Base-by-base conservation (phyloP, 2,888 invertebrate genomes). In the Diplazon laetatorius region DNA sequence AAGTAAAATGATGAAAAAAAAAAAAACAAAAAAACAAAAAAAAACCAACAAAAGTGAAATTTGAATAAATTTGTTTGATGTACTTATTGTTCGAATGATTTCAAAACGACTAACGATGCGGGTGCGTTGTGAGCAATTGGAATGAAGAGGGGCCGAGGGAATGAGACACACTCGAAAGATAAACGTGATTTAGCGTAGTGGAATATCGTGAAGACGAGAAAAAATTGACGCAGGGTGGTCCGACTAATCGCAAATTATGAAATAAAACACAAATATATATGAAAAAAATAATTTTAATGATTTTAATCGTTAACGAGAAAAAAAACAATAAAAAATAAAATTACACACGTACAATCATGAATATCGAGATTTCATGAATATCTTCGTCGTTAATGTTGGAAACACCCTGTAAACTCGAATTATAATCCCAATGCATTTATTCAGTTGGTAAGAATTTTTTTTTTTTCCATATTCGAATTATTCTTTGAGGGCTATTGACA, bases 371-470 rank as follows among this genome's bases (percentile, higher is more conserved):
- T n/a, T n/a, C n/a, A n/a, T n/a, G n/a, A n/a, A n/a, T n/a, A 39
- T 20, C 22, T 48, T 72, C 18, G 42, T 68, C 52, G 57, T 37
- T 12, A 63, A 66, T 59, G 57, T 50, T 52, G 12, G 68, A 66
- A 39, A 39, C 68, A 63, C 63, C 73, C 62, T 73, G 73, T 57
- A 62, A 66, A 30, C n/a, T n/a, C n/a, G 50, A 57, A 73, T 57
- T 69, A 66, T 44, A 16, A 71, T 71, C 65, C 70, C 76, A 76
- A 77, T 77, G 73, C 77, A 77, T 77, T 76, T 76, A 76, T 72
- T 73, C 73, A 77, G 77, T 77, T 63, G 16, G 48, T 77, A 77
- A 77, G 77, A 73, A 57, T 63, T 14, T 48, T 48, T n/a, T n/a
- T n/a, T n/a, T n/a, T n/a, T n/a, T n/a, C n/a, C 55, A 66, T 66